Percentiles rank a stretch among this genome's conserved stretches.
These are phyloP conservation scores for Hecatera dysodea DNA, from an alignment of 2,888 invertebrate genomes.

Conservation along the genomic window DNA sequence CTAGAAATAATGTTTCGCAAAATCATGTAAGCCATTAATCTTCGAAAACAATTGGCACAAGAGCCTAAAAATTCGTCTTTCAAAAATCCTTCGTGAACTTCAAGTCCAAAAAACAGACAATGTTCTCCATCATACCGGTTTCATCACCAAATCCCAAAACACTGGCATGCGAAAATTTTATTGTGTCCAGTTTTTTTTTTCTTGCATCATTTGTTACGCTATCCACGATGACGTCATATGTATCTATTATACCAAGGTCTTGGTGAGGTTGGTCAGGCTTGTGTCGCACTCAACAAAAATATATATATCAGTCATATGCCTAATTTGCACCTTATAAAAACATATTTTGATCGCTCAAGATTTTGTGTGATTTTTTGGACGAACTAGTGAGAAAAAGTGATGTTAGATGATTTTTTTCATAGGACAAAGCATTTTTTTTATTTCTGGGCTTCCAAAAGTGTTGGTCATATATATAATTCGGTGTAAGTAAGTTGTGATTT, in stretches of 20 bases:
- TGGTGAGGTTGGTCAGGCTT: conserved; percentile 57
- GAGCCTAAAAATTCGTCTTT: neutral
- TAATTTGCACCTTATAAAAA: conserved; percentile 20
- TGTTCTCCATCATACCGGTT: conserved; percentile 7
- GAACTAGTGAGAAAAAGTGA: neutral
- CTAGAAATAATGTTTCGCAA: conserved; percentile 3
- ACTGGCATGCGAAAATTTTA: conserved; percentile 27
- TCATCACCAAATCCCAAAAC: conserved; percentile 1
- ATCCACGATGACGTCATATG: conserved; percentile 44
- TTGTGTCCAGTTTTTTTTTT: conserved; percentile 17
- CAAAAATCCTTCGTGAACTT: neutral
- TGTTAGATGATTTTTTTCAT: neutral
- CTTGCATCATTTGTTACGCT: conserved; percentile 24
- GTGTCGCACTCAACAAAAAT: conserved; percentile 44
- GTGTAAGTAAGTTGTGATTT: no score
- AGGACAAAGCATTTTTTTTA: neutral
- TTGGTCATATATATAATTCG: neutral
- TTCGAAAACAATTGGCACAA: neutral
- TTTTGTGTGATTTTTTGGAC: neutral
- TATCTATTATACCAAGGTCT: conserved; percentile 59
- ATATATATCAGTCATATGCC: conserved; percentile 7
- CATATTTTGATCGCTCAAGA: conserved; percentile 14
- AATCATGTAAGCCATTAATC: conserved; percentile 15
- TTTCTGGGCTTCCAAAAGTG: neutral
- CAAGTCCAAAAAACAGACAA: neutral